Conservation (phyloP, 2,888 invertebrate species). For the Lasius platythorax region DNA sequence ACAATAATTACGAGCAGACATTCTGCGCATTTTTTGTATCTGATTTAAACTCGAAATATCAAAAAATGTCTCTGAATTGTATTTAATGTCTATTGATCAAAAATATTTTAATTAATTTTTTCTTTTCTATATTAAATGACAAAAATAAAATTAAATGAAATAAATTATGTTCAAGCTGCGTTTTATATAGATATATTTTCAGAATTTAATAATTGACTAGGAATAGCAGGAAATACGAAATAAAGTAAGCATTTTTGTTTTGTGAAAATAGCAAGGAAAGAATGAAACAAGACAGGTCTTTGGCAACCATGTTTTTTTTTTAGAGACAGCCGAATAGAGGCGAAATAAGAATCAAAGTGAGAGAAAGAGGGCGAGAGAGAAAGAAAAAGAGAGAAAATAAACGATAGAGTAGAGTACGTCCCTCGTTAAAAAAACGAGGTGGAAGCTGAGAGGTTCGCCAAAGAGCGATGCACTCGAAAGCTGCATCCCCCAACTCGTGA, state of each 20-base stretch:
- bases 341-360: slow-evolving; percentile 38
- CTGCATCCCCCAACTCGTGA: slow-evolving; percentile 79
- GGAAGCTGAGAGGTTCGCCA: slow-evolving; percentile 83
- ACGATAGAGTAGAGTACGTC: slow-evolving; percentile 61
- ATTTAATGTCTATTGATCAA: not conserved
- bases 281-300: slow-evolving; percentile 34
- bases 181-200: not conserved
- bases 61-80: not conserved
- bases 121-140: not conserved
- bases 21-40: not conserved
- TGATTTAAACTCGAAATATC: not conserved
- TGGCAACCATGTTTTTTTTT: slow-evolving; percentile 42
- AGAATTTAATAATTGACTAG: slow-evolving; percentile 34
- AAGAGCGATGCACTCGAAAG: slow-evolving; percentile 84
- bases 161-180: not conserved
- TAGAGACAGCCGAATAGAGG: slow-evolving; percentile 30
- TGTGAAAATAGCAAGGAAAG: slow-evolving; percentile 39
- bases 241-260: slow-evolving; percentile 40
- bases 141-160: not conserved
- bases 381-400: slow-evolving; percentile 30
- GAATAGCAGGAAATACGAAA: not conserved
- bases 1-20: not conserved
- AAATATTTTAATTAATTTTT: not conserved
- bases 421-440: slow-evolving; percentile 80
- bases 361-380: slow-evolving; percentile 16